Conservation (phyloP, 2,113 vertebrate species). For the Rhizomys pruinosus region DNA sequence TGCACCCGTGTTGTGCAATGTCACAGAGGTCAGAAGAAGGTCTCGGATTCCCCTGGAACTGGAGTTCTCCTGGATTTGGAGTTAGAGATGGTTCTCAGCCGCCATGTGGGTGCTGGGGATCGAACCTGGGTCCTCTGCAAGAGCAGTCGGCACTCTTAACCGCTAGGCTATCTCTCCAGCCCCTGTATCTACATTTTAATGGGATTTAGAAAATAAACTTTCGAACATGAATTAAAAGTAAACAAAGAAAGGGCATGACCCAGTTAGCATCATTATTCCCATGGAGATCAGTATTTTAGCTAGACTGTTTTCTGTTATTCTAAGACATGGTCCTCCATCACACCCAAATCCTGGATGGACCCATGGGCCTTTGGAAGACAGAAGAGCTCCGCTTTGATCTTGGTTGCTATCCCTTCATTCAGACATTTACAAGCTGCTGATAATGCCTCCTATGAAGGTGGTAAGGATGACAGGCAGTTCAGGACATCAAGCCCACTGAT, state of each 20-base stretch:
- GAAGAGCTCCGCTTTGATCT: not conserved
- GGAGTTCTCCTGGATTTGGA: no score
- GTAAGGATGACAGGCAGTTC: no score
- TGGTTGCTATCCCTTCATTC: not conserved
- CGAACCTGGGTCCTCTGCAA: no score
- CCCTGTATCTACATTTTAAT: not conserved
- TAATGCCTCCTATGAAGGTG: not conserved
- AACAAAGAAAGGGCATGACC: not conserved
- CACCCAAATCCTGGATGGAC: not conserved
- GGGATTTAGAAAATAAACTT: not conserved
- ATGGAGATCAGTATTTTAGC: not conserved
- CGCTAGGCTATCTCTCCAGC: no score
- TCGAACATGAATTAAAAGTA: constrained; percentile 22
- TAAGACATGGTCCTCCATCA: not conserved
- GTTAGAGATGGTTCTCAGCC: no score
- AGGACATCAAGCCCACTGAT: not conserved
- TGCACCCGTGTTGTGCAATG: no score
- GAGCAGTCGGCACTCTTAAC: no score
- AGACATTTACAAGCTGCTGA: not conserved
- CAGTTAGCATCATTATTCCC: not conserved
- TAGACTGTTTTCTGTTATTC: not conserved
- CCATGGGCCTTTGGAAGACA: not conserved
- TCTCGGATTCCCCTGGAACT: no score
- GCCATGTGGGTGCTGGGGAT: no score
- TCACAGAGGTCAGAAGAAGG: no score